Conservation (phyloP, 2,113 vertebrate genomes). For the Tragelaphus strepsiceros region DNA sequence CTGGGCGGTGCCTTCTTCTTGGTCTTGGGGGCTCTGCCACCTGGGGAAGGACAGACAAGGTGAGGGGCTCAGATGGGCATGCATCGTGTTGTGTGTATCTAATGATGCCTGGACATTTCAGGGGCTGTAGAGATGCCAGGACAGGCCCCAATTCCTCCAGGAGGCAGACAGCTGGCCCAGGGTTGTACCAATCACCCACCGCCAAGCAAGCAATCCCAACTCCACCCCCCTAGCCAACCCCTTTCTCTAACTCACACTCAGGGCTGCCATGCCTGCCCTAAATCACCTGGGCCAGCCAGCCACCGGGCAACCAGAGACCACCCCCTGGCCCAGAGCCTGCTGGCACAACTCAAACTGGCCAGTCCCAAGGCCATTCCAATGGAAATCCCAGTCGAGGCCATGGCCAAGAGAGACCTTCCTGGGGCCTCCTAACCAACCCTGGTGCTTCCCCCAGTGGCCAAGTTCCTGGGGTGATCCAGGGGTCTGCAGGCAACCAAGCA, state of each 20-base stretch:
- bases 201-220: not conserved
- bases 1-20: conserved; percentile 78
- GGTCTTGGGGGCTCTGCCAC: conserved; percentile 56
- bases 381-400: not conserved
- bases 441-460: not conserved
- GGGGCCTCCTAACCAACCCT: not conserved
- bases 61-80: not conserved
- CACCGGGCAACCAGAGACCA: not conserved
- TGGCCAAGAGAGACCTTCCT: not conserved
- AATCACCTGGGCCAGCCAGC: too few relatives aligned
- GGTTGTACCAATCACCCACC: accelerated
- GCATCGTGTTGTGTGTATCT: too few relatives aligned
- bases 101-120: not conserved
- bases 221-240: not conserved
- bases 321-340: not conserved
- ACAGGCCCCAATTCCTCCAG: not conserved
- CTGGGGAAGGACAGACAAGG: conserved; percentile 22
- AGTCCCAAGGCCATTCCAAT: not conserved
- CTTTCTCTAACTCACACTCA: not conserved
- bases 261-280: not conserved
- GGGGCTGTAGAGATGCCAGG: not conserved
- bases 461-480: not conserved
- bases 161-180: not conserved
- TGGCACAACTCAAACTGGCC: not conserved
- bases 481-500: not conserved